Base-by-base conservation (phyloP, 2,888 invertebrate genomes). In the Anoplius nigerrimus region DNA sequence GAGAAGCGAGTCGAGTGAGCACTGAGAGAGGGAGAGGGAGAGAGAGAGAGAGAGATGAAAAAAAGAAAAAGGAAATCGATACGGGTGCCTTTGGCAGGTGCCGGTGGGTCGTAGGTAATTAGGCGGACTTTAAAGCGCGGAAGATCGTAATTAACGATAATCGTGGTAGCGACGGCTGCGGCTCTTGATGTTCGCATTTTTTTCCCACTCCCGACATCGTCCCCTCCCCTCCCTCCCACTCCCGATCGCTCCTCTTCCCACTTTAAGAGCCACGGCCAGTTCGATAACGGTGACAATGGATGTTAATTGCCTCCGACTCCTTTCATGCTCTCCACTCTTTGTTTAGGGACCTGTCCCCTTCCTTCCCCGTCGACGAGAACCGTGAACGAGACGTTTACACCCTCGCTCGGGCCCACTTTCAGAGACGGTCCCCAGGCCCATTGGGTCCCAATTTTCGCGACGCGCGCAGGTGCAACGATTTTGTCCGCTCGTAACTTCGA, bases 1-100 rank as follows among this genome's bases (percentile, higher is more conserved):
- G 56, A 57, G 52, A 63, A 60, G 69, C 56, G 53, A 34, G 52
- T 16, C 18, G 45, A 52, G 57, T 15, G 66, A 61, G 61, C 54
- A 8, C 3, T 43, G 18, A 11, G 21, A 48, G 15, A 59, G 15
- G 24, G 46, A 22, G 48, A 68, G n/a, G 42, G 43, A 27, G 16
- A n/a, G 16, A 13, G 46, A n/a, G 21, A 27, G 20, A 55, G n/a
- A n/a, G n/a, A n/a, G n/a, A n/a, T n/a, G n/a, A 48, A 48, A 56
- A 48, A 18, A 54, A 51, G 53, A 13, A 34, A 34, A 34, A 18
- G 48, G 48, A 48, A 53, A 53, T 16, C 53, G 53, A 53, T 53
- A 53, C 5, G 22, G 53, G 21, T 18, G 22, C 53, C 22, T 53
- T 22, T 24, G 53, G 24, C 53, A 53, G 53, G 53, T 53, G 53